Evolutionary conservation across 2,113 vertebrate genomes (phyloP).

Genomic region (Hippocampus comes): DNA sequence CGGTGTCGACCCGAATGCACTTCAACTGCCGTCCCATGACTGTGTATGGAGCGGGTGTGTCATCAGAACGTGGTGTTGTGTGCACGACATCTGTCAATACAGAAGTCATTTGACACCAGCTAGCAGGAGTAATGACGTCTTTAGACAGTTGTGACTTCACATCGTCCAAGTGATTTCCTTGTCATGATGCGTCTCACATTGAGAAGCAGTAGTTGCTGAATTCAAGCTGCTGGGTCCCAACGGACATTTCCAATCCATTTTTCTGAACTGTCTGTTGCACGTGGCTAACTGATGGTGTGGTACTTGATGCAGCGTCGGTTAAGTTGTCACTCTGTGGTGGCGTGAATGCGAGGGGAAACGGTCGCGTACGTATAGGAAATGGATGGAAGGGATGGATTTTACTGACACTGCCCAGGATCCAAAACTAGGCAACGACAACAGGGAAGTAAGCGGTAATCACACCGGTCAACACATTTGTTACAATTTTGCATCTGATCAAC

Average conservation of each 20-base stretch:
- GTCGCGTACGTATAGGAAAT: no score
- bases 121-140: constrained; percentile 22
- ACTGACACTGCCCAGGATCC: no score
- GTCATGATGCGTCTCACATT: background rate
- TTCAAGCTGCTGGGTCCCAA: background rate
- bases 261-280: no score
- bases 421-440: no score
- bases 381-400: no score
- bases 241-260: background rate
- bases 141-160: background rate
- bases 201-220: background rate
- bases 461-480: no score
- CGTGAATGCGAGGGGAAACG: no score
- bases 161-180: constrained; percentile 2
- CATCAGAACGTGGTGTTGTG: constrained; percentile 23
- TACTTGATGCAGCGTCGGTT: no score
- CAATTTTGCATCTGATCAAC: no score
- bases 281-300: no score
- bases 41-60: constrained; percentile 9
- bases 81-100: constrained; percentile 14
- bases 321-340: no score
- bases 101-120: constrained; percentile 21
- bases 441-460: no score
- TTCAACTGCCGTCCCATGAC: constrained; percentile 66
- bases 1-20: constrained; percentile 70